Conservation (phyloP, 2,797 vertebrate species). For the Chanos chanos region DNA sequence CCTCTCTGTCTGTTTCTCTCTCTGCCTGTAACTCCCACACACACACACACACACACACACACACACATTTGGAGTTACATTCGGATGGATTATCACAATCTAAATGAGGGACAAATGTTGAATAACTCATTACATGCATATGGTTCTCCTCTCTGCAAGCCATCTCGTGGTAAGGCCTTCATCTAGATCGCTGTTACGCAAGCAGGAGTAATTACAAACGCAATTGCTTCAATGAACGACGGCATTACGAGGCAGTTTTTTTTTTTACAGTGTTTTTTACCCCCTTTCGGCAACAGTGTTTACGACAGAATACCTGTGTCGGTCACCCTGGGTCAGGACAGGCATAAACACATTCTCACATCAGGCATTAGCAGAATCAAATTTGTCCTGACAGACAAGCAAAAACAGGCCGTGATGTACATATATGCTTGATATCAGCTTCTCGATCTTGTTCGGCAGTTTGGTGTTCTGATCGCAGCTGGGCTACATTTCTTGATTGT, state of each 20-base stretch:
- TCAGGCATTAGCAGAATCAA: background rate
- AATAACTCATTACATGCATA: conserved; percentile 3
- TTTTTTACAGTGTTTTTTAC: background rate
- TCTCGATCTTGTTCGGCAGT: too few species aligned
- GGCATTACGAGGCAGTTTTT: background rate
- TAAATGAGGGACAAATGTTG: conserved; percentile 28
- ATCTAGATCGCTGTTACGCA: background rate
- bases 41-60: background rate
- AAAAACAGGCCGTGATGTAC: background rate
- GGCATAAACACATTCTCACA: too few species aligned
- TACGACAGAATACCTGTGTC: background rate
- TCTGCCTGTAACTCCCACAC: background rate
- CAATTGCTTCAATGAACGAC: conserved; percentile 12
- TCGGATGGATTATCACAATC: conserved; percentile 4
- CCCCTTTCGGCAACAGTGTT: background rate
- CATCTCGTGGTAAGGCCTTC: background rate
- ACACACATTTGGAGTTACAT: background rate
- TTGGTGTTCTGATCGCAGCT: too few species aligned
- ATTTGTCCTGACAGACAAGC: background rate
- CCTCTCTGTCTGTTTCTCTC: background rate
- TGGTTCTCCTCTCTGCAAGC: background rate
- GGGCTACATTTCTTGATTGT: too few species aligned
- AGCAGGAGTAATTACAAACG: background rate
- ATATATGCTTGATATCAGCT: too few species aligned
- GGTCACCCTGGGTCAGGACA: too few species aligned